Evolutionary conservation across 2,888 invertebrate genomes (phyloP).

Genomic region (Meloe dianella): DNA sequence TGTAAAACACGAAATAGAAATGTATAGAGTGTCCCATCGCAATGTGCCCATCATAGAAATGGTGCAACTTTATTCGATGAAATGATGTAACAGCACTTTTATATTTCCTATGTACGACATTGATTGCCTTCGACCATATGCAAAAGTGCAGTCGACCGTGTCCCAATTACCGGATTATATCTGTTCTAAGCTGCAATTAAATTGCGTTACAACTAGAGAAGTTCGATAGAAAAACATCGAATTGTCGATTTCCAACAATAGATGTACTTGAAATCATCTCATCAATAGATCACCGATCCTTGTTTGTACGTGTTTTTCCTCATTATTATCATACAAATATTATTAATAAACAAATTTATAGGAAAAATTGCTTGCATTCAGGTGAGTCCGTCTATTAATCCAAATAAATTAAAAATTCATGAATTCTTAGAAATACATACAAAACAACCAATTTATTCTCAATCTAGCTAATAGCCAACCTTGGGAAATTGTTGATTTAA

Average conservation of each 20-base stretch:
- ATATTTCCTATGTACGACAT: neutral
- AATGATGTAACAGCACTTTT: no score
- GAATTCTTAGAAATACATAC: neutral
- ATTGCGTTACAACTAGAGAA: neutral
- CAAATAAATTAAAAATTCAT: neutral
- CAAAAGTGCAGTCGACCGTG: no score
- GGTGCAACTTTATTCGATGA: no score
- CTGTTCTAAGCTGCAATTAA: neutral
- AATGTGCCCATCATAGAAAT: no score
- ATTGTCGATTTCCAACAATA: neutral
- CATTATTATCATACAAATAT: no score
- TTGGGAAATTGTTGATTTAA: neutral
- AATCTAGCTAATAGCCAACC: neutral
- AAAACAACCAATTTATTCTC: neutral
- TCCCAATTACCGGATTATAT: no score
- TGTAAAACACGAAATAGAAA: no score
- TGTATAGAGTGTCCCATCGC: no score
- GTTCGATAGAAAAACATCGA: neutral
- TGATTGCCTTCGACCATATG: neutral
- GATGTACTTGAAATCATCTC: neutral
- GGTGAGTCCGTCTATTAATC: neutral
- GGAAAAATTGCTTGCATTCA: no score
- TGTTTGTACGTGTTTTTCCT: no score
- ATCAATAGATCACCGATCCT: neutral
- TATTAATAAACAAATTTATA: no score